Evolutionary conservation across 2,888 invertebrate species (phyloP), one percentile per base, ranked within the genome.

Genomic region (Odontocolon sp.): DNA sequence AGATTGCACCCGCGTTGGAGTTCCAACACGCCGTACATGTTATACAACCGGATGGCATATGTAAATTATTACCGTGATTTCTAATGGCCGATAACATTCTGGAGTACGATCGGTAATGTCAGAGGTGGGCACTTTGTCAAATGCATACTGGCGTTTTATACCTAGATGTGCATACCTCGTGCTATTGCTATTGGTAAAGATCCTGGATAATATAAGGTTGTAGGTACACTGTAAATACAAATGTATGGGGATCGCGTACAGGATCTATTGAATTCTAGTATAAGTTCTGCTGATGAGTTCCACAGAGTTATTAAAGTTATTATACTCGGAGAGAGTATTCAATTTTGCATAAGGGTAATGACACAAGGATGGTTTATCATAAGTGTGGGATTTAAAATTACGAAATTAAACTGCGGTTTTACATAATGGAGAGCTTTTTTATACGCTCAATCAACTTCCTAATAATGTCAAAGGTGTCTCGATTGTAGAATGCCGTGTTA

Each of bases 81-180:
- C 63, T 67, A 71, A 74, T 69, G 52, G 63, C 56, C 54, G 74
- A 70, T 78, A 70, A 67, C 67, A 69, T 74, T 74, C 69, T 66
- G 67, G 54, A 72, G 72, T 73, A 69, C 68, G 72, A 68, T 50
- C 64, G 57, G 56, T 73, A 73, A 73, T 67, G 77, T 73, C 72
- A 77, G 73, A 77, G 77, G 77, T 77, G 47, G 68, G 63, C 40
- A 63, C 73, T 68, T 72, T 68, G 56, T 71, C 72, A 77, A 77
- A 73, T 28, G 63, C 73, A 54, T 54, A 45, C 33, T 56, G 6
- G 26, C 33, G n/a, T 52, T 69, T 52, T 63, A 11, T 31, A 52
- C n/a, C n/a, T n/a, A n/a, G n/a, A n/a, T n/a, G n/a, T n/a, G n/a
- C 3, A 40, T 28, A 5, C 18, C 23, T 21, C 47, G 11, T 14